A percentile compares a stretch with the other conserved stretches of the same genome.
Conservation (phyloP, 2,113 vertebrate species). For the Plecturocebus donacophilus region DNA sequence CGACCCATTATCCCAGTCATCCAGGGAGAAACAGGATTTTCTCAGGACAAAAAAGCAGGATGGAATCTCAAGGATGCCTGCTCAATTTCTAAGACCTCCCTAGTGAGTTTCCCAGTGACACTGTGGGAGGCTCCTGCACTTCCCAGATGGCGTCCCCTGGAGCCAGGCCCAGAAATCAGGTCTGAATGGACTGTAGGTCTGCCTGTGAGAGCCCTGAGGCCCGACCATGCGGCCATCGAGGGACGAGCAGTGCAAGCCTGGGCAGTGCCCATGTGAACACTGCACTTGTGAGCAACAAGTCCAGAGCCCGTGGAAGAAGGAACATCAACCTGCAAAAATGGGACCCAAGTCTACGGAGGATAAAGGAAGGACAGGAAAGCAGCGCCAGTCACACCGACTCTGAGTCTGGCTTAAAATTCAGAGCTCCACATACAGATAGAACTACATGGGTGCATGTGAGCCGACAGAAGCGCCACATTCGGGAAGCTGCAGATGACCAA, state of each 20-base stretch:
- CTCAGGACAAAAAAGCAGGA: background rate
- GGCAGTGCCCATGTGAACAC: background rate
- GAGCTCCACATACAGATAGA: background rate
- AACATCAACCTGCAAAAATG: accelerated
- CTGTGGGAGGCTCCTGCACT: background rate
- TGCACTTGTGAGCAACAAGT: background rate
- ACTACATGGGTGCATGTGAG: accelerated
- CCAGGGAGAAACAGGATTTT: background rate
- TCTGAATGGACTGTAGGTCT: background rate
- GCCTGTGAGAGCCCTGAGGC: background rate
- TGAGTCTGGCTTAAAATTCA: background rate
- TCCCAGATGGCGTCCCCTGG: background rate
- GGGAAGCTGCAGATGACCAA: too few relatives aligned
- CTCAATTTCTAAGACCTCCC: background rate
- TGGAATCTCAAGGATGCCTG: accelerated
- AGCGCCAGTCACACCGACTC: accelerated
- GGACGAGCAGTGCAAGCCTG: background rate
- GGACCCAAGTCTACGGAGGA: background rate
- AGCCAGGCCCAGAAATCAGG: background rate
- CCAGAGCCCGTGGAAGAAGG: background rate
- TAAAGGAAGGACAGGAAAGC: background rate
- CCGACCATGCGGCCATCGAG: accelerated
- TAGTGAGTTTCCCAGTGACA: background rate
- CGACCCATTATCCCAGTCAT: background rate
- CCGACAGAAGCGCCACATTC: accelerated